Evolutionary conservation across 1,140 invertebrate species (phyloP).

Genomic region (Bombus haemorrhoidalis): DNA sequence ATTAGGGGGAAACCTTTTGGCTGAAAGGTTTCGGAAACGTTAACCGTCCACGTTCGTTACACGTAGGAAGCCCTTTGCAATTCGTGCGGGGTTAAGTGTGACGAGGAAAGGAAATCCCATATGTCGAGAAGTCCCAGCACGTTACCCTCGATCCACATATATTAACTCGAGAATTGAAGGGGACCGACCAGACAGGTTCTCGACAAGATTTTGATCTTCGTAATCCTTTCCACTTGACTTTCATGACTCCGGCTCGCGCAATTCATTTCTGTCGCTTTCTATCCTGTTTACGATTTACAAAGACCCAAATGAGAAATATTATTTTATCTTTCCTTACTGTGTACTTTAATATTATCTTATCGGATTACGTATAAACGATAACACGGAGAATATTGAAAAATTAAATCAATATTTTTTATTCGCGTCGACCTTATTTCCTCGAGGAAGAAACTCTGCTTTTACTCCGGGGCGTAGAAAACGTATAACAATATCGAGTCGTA

Average conservation of each 20-base stretch:
- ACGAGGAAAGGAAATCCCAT: slow-evolving; percentile 39
- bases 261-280: not conserved
- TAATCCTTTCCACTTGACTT: slow-evolving; percentile 19
- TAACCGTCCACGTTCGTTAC: not conserved
- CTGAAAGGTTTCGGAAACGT: not conserved
- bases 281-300: not conserved
- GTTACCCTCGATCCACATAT: slow-evolving; percentile 32
- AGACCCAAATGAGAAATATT: not conserved
- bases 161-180: slow-evolving; percentile 36
- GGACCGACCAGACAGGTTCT: slow-evolving; percentile 18
- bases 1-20: not conserved
- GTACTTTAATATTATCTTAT: not conserved
- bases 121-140: slow-evolving; percentile 29
- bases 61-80: slow-evolving; percentile 10
- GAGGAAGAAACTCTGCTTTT: not conserved
- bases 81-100: slow-evolving; percentile 21
- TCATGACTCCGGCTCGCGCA: not conserved
- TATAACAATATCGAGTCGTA: not conserved
- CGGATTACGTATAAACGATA: not conserved
- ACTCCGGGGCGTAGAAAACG: too few relatives aligned
- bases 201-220: slow-evolving; percentile 41
- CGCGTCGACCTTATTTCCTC: not conserved
- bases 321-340: not conserved
- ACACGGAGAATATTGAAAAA: not conserved
- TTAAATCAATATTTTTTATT: not conserved